Evolutionary conservation across 2,113 vertebrate species (phyloP), one percentile per base, ranked within the genome.

Genomic region (Chamaetylas fuelleborni): DNA sequence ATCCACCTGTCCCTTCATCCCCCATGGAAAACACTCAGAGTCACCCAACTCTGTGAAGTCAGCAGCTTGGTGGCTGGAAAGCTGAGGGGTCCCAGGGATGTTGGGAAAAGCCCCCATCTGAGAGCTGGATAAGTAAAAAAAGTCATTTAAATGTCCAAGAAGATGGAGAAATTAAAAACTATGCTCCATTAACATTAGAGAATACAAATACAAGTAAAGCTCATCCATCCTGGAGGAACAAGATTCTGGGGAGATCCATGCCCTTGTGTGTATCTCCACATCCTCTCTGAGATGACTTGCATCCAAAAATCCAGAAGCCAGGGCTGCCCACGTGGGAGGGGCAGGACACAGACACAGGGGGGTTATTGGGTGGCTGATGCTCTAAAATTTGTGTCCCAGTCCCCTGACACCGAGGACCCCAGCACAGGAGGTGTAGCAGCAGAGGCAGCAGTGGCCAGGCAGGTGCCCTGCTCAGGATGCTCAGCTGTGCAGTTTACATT

Each of bases 341-440:
- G 26, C 42, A 84, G 76, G 33, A 72, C 23, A 62, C 10, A 14
- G 50, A 33, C 13, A 20, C 34, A 3, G 31, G 13, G 19, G 14
- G 10, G 25, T 28, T 23, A 42, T 0, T 16, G 5, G 19, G 47
- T 2, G 12, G 26, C 14, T 66, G 53, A 45, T 17, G 23, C 28
- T 60, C 26, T 62, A 34, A 67, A 80, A 34, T 33, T 8, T 6
- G 15, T 40, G 64, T 56, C 12, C 6, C 4, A 2, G 42, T 8
- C 9, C 66, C 71, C 36, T 33, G 38, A 14, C 45, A 20, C 36
- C 0, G 0, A 9, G 0, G 11, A 1, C n/a, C n/a, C n/a, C n/a
- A n/a, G n/a, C n/a, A n/a, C n/a, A n/a, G n/a, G n/a, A n/a, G n/a
- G n/a, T n/a, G n/a, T n/a, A 14, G 50, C 11, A 3, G 47, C 13